These are phyloP conservation scores for Bubalus kerabau DNA, from an alignment of 2,113 vertebrate species.

Conservation along the genomic window DNA sequence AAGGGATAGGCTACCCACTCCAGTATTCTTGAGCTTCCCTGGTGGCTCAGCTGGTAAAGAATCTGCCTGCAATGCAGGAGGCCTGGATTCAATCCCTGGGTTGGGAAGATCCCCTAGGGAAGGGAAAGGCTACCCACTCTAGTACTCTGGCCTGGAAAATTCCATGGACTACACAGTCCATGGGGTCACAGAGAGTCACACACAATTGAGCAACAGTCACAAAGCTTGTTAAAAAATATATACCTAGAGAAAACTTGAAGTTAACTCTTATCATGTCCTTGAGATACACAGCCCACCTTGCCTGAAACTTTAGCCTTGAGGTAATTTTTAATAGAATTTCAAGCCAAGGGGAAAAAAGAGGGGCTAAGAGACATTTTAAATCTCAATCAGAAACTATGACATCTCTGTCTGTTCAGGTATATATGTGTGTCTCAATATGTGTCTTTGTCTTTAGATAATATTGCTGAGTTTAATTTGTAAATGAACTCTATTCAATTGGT, in stretches of 20 bases:
- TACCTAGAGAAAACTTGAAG: not conserved
- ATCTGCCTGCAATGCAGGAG: not conserved
- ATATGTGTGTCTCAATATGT: not conserved
- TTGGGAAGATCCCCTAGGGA: not conserved
- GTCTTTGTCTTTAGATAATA: not conserved
- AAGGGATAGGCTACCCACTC: not conserved
- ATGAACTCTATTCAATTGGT: not conserved
- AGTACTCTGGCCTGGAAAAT: not conserved
- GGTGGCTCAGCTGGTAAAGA: not conserved
- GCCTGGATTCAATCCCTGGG: not conserved
- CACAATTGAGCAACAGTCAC: not conserved
- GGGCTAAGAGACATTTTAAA: not conserved
- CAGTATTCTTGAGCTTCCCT: not conserved
- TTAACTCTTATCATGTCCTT: not conserved
- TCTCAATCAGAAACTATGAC: not conserved
- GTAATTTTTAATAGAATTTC: not conserved
- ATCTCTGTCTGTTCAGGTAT: not conserved
- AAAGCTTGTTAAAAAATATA: not conserved
- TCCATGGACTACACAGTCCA: not conserved
- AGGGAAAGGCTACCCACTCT: not conserved
- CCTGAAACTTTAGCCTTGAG: not conserved
- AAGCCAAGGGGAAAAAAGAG: not conserved
- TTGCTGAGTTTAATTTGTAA: not conserved
- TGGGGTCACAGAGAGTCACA: not conserved
- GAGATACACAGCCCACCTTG: not conserved